Base-by-base conservation (phyloP, 2,888 invertebrate genomes). In the Lacanobia wlatinum region DNA sequence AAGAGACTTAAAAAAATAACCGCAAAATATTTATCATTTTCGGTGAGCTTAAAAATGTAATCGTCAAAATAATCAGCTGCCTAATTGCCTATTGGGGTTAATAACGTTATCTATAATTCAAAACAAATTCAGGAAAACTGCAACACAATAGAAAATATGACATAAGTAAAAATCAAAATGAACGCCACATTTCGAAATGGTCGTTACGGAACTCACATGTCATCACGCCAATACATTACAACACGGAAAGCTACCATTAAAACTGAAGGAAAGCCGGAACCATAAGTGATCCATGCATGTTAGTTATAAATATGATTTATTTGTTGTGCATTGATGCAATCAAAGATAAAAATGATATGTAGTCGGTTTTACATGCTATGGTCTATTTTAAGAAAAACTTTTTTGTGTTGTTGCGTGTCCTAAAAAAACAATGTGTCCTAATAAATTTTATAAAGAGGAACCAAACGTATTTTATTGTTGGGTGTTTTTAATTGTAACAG, bases 171-270 rank as follows among this genome's bases (percentile, higher is more conserved):
- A 50, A 53, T 14, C 53, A 80, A 75, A 59, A 80, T 70, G 62
- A 50, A 59, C 3, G 55, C 62, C 14, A 50, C 40, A 53, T 23
- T 14, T 66, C 53, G 46, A 78, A 78, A 68, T 73, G n/a, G 43
- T 59, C n/a, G 46, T 43, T 64, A 78, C 28, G 58, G 60, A 76
- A 71, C 38, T 18, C 48, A 62, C 52, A 58, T 70, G 63, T 60
- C 62, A 62, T 53, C 81, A 73, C 62, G 81, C 23, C 16, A 81
- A 50, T 71, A 38, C 1, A 59, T 46, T 46, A 46, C 18, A 8
- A 66, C 69, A 67, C 77, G 81, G 55, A 77, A 80, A 61, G 9
- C 4, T 18, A 16, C 52, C 59, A 73, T 77, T 77, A 77, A 71
- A 70, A 70, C 1, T 14, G 14, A 56, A 55, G 7, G 80, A 80